Conservation (phyloP, 1,140 invertebrate genomes). For the Cydia pomonella region DNA sequence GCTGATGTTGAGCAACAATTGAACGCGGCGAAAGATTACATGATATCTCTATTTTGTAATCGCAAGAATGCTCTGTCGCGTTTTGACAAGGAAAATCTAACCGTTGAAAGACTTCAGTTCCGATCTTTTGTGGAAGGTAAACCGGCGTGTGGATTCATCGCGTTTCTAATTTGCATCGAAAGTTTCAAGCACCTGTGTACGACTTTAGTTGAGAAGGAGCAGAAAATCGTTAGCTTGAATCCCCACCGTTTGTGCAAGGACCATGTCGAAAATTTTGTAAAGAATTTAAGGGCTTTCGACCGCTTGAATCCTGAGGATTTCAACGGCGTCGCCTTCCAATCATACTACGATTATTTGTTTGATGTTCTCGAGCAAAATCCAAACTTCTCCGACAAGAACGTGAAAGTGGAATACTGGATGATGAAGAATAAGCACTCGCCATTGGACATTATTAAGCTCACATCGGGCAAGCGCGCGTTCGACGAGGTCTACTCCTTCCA, state of each 20-base stretch:
- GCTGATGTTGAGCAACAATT: background rate
- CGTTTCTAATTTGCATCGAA: background rate
- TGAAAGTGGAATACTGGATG: background rate
- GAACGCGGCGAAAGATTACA: background rate
- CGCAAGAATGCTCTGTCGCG: too few relatives aligned
- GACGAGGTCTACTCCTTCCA: constrained; percentile 7
- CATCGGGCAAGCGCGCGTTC: background rate
- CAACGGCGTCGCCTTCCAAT: too few relatives aligned
- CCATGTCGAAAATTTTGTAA: background rate
- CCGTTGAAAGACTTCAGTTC: too few relatives aligned
- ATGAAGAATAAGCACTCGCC: background rate
- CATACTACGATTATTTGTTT: too few relatives aligned
- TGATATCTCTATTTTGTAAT: background rate
- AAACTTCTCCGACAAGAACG: background rate
- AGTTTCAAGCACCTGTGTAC: background rate
- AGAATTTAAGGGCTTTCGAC: background rate
- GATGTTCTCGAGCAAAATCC: background rate
- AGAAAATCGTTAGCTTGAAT: background rate
- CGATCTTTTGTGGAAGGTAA: background rate
- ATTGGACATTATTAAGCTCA: background rate
- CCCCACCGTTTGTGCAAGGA: background rate
- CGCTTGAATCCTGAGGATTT: too few relatives aligned
- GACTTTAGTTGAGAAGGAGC: background rate
- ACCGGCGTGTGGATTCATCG: background rate
- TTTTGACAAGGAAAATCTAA: too few relatives aligned